Conservation (phyloP, 2,888 invertebrate genomes). For the Drosophila villosipedis region DNA sequence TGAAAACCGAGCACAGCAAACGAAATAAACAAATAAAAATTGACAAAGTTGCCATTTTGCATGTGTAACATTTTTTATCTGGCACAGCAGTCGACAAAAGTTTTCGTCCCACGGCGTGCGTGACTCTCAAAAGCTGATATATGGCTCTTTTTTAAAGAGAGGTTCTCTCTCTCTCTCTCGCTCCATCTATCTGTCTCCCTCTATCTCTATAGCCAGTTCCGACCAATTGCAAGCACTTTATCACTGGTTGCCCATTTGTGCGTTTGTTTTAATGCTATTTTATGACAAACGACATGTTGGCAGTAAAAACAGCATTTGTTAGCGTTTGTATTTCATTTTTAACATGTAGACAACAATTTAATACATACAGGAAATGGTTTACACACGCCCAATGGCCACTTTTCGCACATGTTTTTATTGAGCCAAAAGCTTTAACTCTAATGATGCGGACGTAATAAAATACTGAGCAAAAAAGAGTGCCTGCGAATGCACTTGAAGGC, state of each 20-base stretch:
- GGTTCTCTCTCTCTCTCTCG: neutral
- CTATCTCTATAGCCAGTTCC: neutral
- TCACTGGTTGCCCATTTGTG: slow-evolving; percentile 37
- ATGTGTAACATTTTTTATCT: slow-evolving; percentile 55
- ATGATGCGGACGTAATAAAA: neutral
- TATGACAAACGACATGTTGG: slow-evolving; percentile 59
- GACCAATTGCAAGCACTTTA: slow-evolving; percentile 27
- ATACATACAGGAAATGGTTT: slow-evolving; percentile 1
- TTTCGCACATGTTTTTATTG: slow-evolving; percentile 14
- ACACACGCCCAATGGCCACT: neutral
- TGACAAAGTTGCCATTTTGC: slow-evolving; percentile 59
- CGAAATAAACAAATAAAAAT: slow-evolving; percentile 59
- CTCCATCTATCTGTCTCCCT: too few species aligned
- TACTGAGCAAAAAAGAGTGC: too few species aligned
- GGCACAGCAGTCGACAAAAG: slow-evolving; percentile 36
- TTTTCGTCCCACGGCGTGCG: slow-evolving; percentile 26
- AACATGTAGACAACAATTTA: slow-evolving; percentile 11
- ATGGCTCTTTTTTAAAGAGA: slow-evolving; percentile 46
- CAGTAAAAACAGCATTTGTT: slow-evolving; percentile 66
- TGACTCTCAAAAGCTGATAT: slow-evolving; percentile 48
- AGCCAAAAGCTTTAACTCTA: slow-evolving; percentile 1
- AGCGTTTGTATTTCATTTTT: slow-evolving; percentile 49
- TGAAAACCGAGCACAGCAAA: slow-evolving; percentile 1
- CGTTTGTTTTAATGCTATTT: slow-evolving; percentile 51
- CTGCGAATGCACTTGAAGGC: neutral